Conservation (phyloP, 2,888 invertebrate genomes). For the Thumatha senex region DNA sequence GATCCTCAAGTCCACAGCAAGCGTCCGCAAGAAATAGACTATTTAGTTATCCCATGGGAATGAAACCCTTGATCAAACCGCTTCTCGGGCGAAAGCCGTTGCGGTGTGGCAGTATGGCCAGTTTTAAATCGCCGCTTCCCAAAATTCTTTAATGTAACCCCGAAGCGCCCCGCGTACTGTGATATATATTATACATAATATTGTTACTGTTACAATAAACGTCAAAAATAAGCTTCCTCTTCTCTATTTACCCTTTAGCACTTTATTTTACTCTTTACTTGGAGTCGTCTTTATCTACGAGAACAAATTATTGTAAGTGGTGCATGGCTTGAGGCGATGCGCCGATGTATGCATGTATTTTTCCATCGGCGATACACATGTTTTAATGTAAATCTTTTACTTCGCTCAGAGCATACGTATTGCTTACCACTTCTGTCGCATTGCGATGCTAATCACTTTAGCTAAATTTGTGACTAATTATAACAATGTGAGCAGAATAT, state of each 20-base stretch:
- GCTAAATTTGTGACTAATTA: slow-evolving; percentile 26
- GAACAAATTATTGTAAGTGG: slow-evolving; percentile 71
- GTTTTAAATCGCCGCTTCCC: slow-evolving; percentile 61
- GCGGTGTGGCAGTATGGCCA: slow-evolving; percentile 60
- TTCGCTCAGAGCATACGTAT: slow-evolving; percentile 52
- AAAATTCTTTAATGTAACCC: slow-evolving; percentile 63
- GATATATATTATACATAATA: slow-evolving; percentile 68
- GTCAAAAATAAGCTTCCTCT: slow-evolving; percentile 62
- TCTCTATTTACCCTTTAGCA: slow-evolving; percentile 62
- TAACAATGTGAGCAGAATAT: slow-evolving; percentile 41
- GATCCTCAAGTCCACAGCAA: slow-evolving; percentile 78
- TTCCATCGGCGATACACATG: slow-evolving; percentile 53
- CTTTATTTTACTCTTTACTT: slow-evolving; percentile 55
- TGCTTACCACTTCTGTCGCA: slow-evolving; percentile 36
- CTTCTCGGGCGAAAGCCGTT: slow-evolving; percentile 60
- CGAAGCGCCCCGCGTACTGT: slow-evolving; percentile 83
- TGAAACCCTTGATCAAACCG: slow-evolving; percentile 54
- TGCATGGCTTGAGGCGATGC: slow-evolving; percentile 78
- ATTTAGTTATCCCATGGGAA: slow-evolving; percentile 48
- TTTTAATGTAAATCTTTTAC: slow-evolving; percentile 37
- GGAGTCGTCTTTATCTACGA: slow-evolving; percentile 57
- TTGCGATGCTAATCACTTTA: slow-evolving; percentile 29
- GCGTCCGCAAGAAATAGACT: slow-evolving; percentile 77
- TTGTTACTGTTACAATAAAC: slow-evolving; percentile 83
- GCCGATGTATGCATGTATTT: slow-evolving; percentile 73